phyloP scores from a whole-genome alignment of 2,797 vertebrate genomes.

The Phylloscopus collybita region DNA sequence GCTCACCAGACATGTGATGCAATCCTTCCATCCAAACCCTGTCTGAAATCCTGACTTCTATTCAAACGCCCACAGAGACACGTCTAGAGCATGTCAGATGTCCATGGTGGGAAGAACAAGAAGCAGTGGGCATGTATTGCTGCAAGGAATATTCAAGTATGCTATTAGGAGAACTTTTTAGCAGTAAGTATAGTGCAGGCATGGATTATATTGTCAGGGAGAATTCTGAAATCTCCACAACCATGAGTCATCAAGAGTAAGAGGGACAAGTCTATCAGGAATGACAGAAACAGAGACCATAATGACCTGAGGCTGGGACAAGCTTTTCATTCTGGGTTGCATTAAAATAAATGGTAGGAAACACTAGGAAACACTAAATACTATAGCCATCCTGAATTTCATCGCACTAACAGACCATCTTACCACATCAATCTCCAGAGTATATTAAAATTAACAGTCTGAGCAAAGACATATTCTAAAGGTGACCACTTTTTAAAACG shows the following conservation, averaged over 20 bases:
- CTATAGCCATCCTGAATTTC: not conserved
- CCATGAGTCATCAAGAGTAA: not conserved
- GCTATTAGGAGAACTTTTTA: not conserved
- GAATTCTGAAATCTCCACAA: not conserved
- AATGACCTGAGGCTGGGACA: not conserved
- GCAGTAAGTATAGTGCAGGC: not conserved
- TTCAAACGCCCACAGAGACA: not conserved
- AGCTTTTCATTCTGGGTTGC: not conserved
- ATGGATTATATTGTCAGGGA: not conserved
- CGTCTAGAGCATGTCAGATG: not conserved
- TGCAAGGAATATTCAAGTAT: not conserved
- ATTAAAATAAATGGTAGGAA: not conserved
- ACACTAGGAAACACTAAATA: not conserved
- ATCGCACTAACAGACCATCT: not conserved
- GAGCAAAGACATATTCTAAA: not conserved
- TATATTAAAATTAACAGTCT: not conserved
- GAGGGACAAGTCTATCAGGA: not conserved
- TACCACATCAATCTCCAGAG: not conserved
- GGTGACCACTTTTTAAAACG: not conserved
- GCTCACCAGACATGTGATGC: not conserved
- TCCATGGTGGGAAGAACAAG: not conserved
- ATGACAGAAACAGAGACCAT: not conserved
- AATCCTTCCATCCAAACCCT: not conserved
- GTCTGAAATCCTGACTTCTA: conserved; percentile 17
- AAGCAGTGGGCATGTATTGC: not conserved